These are phyloP conservation scores for Protaetia brevitarsis DNA, from an alignment of 1,140 invertebrate species.

Conservation along the genomic window DNA sequence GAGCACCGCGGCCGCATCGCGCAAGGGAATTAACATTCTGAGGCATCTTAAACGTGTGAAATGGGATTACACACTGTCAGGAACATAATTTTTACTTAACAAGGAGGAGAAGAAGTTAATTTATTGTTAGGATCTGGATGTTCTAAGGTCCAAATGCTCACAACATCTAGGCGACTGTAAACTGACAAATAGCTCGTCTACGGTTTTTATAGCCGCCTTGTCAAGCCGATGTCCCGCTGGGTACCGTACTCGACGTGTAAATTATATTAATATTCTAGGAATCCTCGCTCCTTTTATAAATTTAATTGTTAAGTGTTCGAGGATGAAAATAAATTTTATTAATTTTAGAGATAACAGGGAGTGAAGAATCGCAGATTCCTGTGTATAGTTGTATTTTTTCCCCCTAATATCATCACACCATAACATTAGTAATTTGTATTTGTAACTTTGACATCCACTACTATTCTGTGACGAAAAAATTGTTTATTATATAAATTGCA, in stretches of 20 bases:
- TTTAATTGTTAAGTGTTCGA: background rate
- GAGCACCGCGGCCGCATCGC: background rate
- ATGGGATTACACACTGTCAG: slow-evolving; percentile 11
- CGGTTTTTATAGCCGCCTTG: slow-evolving; percentile 14
- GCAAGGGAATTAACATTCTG: slow-evolving; percentile 16
- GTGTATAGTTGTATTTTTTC: background rate
- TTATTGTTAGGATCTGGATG: slow-evolving; percentile 2
- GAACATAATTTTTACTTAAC: slow-evolving; percentile 14
- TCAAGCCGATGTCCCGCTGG: slow-evolving; percentile 18
- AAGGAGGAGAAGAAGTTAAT: slow-evolving; percentile 13
- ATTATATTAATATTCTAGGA: slow-evolving; percentile 20
- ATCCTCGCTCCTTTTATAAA: background rate
- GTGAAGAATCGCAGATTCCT: background rate
- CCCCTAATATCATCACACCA: too few species aligned
- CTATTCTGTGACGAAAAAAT: too few species aligned
- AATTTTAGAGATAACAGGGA: background rate
- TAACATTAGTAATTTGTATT: too few species aligned
- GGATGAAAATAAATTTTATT: slow-evolving; percentile 14
- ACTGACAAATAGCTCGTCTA: slow-evolving; percentile 16
- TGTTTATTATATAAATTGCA: too few species aligned
- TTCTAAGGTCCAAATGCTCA: slow-evolving; percentile 13
- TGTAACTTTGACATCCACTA: too few species aligned
- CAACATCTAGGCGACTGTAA: background rate
- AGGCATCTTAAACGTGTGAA: slow-evolving; percentile 14
- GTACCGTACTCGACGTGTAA: slow-evolving; percentile 19